Evolutionary conservation across 2,797 vertebrate genomes (phyloP), one percentile per base, ranked within the genome.

Genomic region (Megaceryle alcyon): DNA sequence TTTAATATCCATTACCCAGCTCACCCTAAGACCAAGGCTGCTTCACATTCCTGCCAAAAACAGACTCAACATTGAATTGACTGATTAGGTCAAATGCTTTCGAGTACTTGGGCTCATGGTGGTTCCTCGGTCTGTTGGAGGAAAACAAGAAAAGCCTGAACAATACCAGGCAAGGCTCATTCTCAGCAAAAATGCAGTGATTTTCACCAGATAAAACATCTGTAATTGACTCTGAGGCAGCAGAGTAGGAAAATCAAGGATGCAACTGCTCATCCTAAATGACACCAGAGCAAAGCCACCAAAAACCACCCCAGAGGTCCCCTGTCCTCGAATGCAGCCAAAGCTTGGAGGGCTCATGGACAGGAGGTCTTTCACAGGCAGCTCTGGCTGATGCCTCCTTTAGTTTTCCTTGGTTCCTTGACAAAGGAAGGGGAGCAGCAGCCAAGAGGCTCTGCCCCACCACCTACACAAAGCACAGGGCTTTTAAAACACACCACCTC

Each of bases 311-410:
- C 18, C 0, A 1, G 48, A 44, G 35, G 16, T 82, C 25, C 18
- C 48, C 14, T 22, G 33, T 9, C 29, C 56, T 33, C 9, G 14
- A 51, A 51, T 0, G 4, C 57, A 69, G 37, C 14, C 37, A 4
- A 23, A 28, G 26, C 0, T 3, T 5, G 5, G 28, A 26, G 33
- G 22, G 26, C 0, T 1, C 19, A 3, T 1, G 22, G 64, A 33
- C 41, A 46, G 43, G 54, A 65, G 59, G 13, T 37, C 59, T 48
- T 14, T 15, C 13, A 35, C 0, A 1, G 51, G 14, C 37, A 78
- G 56, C 26, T 44, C 48, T 7, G 35, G 56, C 56, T 14, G 66
- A 53, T 17, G 22, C 28, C 22, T 64, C 68, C 68, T 33, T 31
- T 12, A 57, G 39, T n/a, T 90, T 86, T 86, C 54, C 70, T 69